Evolutionary conservation across 1,140 invertebrate genomes (phyloP), one percentile per base, ranked within the genome.

Genomic region (Scaptodrosophila lebanonensis): DNA sequence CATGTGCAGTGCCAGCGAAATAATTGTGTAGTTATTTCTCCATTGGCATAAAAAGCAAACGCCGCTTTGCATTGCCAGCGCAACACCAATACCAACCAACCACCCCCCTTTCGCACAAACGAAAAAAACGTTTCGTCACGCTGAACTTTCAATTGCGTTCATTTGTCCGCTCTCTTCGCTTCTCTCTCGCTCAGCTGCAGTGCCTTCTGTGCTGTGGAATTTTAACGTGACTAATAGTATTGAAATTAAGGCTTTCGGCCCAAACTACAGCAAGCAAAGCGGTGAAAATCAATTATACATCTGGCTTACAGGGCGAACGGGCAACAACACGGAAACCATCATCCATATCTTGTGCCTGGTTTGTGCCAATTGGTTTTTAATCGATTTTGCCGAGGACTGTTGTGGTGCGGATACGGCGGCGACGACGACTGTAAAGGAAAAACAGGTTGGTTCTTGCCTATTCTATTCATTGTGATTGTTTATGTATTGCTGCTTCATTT

Each of bases 351-450:
- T 17, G 35, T 47, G 45, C 33, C 45, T 50, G 16, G 18, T 17
- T 43, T 35, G 25, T 53, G 60, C 42, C 56, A 56, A 82, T 79
- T 79, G 59, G 49, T 53, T 66, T 68, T 82, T 51, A 68, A 79
- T 79, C 75, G 75, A 79, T 79, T 82, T 79, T 79, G 75, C 66
- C 63, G 62, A 33, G 3, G 32, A 69, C 62, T 60, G 61, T 65
- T n/a, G n/a, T n/a, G n/a, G n/a, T n/a, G n/a, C n/a, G n/a, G n/a
- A n/a, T n/a, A n/a, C n/a, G n/a, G 66, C 56, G 20, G 51, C 54
- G 16, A 45, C 39, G 13, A 35, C 27, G 35, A 32, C 13, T 56
- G 45, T 65, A 58, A 57, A 66, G 27, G 52, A 43, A 73, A 59
- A 79, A 79, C 75, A 79, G 75, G 75, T 79, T 79, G 65, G 73